Evolutionary conservation across 2,113 vertebrate species (phyloP), one percentile per base, ranked within the genome.

Genomic region (Colistium nudipinnis): DNA sequence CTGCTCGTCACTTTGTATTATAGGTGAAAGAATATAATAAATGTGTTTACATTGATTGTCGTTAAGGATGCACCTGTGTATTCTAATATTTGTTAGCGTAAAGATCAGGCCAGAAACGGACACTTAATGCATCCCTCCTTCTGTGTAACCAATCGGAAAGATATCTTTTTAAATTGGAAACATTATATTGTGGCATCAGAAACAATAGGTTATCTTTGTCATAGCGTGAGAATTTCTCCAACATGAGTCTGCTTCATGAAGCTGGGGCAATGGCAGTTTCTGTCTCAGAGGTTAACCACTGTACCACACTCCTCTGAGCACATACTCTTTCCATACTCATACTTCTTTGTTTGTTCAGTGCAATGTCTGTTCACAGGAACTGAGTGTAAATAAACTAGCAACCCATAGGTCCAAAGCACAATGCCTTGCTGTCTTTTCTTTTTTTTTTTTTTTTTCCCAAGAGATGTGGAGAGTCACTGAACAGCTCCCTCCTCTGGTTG

Each of bases 201-300:
- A n/a, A n/a, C n/a, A n/a, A n/a, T n/a, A n/a, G n/a, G n/a, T n/a
- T n/a, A n/a, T n/a, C n/a, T n/a, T n/a, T n/a, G n/a, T n/a, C n/a
- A n/a, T n/a, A n/a, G 7, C n/a, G n/a, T 9, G 17, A 19, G 36
- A 38, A n/a, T 6, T n/a, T 19, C 39, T n/a, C 16, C 4, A n/a
- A n/a, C n/a, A n/a, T 36, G 19, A 7, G 2, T 28, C 12, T 53
- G 11, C 33, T 2, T 44, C 28, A 62, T 20, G 39, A 20, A 24
- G 36, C 41, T 7, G 3, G 4, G 45, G 25, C 3, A 45, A 65
- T 31, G 0, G 0, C 4, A 33, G 47, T 83, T 69, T 73, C 76
- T 19, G 1, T 52, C 12, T 70, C n/a, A 36, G 9, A 63, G 51
- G 70, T 73, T 74, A 73, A 78, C 74, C 76, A 74, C 52, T 2